Percentiles rank a stretch among this genome's conserved stretches.
phyloP scores from a whole-genome alignment of 2,888 invertebrate species.

The Acheta domesticus region DNA sequence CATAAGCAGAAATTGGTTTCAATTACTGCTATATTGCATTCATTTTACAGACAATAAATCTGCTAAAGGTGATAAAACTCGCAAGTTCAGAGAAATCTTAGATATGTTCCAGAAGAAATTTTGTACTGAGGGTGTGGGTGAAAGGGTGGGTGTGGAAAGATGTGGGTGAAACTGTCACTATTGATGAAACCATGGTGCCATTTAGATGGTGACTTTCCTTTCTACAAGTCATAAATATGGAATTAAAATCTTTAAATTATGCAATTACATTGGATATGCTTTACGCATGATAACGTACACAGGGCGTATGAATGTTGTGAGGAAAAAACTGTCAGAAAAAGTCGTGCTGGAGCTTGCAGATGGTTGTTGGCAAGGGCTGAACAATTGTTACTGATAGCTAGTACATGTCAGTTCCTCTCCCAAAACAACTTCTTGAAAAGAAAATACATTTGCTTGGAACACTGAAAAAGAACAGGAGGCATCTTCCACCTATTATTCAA shows the following conservation, averaged over 20 bases:
- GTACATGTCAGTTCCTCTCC: background rate
- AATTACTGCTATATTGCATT: slow-evolving; percentile 11
- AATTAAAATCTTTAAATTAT: background rate
- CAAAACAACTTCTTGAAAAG: background rate
- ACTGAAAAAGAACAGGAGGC: background rate
- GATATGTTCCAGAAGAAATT: background rate
- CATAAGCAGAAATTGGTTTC: slow-evolving; percentile 20
- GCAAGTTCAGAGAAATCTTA: background rate
- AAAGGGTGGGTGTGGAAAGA: no score
- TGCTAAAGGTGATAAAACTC: background rate
- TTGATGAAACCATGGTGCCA: background rate
- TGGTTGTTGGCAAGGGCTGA: background rate
- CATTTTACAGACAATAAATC: background rate
- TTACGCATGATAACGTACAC: background rate
- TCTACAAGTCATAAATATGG: background rate
- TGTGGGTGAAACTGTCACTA: background rate
- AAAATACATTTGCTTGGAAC: background rate
- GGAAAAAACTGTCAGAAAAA: background rate
- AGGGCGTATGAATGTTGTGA: background rate
- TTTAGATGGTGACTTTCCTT: background rate
- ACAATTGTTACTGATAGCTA: background rate
- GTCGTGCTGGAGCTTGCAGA: background rate
- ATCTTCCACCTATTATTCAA: background rate
- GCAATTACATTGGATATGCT: background rate
- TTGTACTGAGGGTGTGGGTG: background rate